Conservation (phyloP, 2,888 invertebrate genomes). For the Ethmia dodecea region DNA sequence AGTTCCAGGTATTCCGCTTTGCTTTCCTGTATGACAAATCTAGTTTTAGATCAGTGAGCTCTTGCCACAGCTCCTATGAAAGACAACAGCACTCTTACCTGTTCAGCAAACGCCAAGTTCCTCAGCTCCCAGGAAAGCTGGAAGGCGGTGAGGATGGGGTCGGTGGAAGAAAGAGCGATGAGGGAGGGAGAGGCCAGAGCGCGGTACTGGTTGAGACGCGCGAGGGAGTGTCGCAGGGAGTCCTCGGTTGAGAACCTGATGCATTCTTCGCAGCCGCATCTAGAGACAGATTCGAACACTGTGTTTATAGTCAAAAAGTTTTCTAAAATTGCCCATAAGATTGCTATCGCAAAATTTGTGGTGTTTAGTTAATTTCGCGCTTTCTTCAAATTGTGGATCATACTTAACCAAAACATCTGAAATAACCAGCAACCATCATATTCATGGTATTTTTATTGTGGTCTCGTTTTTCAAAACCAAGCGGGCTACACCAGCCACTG, state of each 20-base stretch:
- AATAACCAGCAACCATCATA: too few species aligned
- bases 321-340: too few species aligned
- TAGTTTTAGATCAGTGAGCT: neutral
- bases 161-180: slow-evolving; percentile 93
- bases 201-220: slow-evolving; percentile 94
- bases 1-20: slow-evolving; percentile 92
- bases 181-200: slow-evolving; percentile 95
- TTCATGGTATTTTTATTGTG: too few species aligned
- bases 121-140: slow-evolving; percentile 96
- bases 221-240: slow-evolving; percentile 88
- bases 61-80: too few species aligned
- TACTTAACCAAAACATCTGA: too few species aligned
- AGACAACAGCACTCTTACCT: slow-evolving; percentile 29
- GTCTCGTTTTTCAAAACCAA: too few species aligned
- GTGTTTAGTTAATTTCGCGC: too few species aligned
- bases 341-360: too few species aligned
- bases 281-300: slow-evolving; percentile 30
- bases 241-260: slow-evolving; percentile 85
- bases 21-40: slow-evolving; percentile 89
- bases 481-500: too few species aligned
- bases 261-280: slow-evolving; percentile 95
- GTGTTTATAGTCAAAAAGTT: neutral
- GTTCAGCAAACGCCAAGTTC: slow-evolving; percentile 89
- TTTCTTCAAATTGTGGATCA: too few species aligned
- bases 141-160: slow-evolving; percentile 96